Percentiles rank a stretch among this genome's conserved stretches.
These are phyloP conservation scores for Drosophila malerkotliana DNA, from an alignment of 1,140 invertebrate genomes.

Conservation along the genomic window DNA sequence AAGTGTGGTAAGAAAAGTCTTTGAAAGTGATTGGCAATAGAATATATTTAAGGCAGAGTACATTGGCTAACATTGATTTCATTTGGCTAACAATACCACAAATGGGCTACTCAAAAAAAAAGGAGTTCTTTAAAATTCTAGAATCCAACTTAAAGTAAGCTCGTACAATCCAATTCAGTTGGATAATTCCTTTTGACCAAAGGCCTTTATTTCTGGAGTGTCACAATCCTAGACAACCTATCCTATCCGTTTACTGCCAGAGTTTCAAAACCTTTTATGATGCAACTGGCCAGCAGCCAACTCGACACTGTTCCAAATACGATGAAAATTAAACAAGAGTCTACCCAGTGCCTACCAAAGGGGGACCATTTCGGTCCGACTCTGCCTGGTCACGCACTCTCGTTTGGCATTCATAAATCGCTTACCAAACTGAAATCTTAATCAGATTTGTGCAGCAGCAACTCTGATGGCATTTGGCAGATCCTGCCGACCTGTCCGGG, in stretches of 20 bases:
- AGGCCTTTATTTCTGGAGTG: neutral
- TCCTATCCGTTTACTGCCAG: too few relatives aligned
- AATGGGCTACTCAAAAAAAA: neutral
- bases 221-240: too few relatives aligned
- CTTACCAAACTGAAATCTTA: conserved; percentile 67
- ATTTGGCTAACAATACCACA: conserved; percentile 19
- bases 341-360: conserved; percentile 6
- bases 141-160: neutral
- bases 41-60: conserved; percentile 11
- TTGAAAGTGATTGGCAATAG: conserved; percentile 10
- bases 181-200: neutral
- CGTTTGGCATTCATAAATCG: conserved; percentile 69
- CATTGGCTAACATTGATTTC: conserved; percentile 17
- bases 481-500: conserved; percentile 20
- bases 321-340: conserved; percentile 4
- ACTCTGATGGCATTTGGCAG: conserved; percentile 50
- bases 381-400: conserved; percentile 40
- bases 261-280: neutral
- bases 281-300: conserved; percentile 44
- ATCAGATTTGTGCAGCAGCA: conserved; percentile 73
- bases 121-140: too few relatives aligned
- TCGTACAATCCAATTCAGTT: conserved; percentile 1
- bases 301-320: conserved; percentile 17
- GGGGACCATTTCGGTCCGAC: neutral
- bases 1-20: conserved; percentile 6